Evolutionary conservation across 2,888 invertebrate genomes (phyloP), one percentile per base, ranked within the genome.

Genomic region (Scaptomyza flava): DNA sequence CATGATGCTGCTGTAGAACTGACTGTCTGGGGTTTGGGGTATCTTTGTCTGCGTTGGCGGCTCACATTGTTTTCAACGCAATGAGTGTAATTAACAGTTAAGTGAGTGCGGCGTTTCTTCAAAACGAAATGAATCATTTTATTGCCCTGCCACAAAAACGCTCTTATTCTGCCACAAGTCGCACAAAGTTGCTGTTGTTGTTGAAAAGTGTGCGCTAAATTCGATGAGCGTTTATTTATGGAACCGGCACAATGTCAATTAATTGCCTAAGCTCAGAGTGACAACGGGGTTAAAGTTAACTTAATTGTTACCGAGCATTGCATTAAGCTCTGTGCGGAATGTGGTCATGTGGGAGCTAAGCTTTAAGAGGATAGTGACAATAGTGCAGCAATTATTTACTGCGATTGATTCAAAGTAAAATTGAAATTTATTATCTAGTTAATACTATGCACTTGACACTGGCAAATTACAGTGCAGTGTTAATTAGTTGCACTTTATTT

Each of bases 211-310:
- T 61, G 80, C 62, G 63, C 61, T 68, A 71, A 67, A 80, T 82
- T 82, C 72, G 79, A 86, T 82, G 74, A 74, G 67, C 56, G 42
- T 38, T 38, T 76, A 73, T 72, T 81, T 70, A 83, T 86, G 72
- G 64, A 81, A 72, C 65, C 62, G 63, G 78, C 68, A 62, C 85
- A 84, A 72, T 84, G 85, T 78, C 87, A 87, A 87, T 87, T 84
- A 84, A 84, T 81, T 66, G 68, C 27, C 57, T 50, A 38, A 53
- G 61, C 60, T 60, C 38, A 50, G 31, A 64, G 63, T 72, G 70
- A 59, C 70, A 76, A 73, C 68, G 42, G 62, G 71, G 62, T 70
- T 69, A 61, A 70, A 71, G 67, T 63, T 59, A 47, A 63, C 46
- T 56, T 60, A 65, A 63, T 71, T 65, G 38, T 41, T 56, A 17